These are phyloP conservation scores for Dioctria rufipes DNA, from an alignment of 2,888 invertebrate genomes.

Conservation along the genomic window DNA sequence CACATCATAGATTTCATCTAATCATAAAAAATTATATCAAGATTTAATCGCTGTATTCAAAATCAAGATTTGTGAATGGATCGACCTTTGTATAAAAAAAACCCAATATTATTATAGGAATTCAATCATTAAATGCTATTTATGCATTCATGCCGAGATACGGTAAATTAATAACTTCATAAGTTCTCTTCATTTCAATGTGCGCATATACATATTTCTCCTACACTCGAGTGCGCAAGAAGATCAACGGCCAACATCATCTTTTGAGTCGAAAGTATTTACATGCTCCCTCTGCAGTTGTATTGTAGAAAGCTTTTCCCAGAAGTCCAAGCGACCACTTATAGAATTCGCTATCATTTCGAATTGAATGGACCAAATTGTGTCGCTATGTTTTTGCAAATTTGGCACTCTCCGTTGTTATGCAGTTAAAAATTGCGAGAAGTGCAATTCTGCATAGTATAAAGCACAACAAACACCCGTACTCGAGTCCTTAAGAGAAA, in stretches of 20 bases:
- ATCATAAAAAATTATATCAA: too few species aligned
- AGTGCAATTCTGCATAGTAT: not conserved
- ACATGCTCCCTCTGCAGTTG: not conserved
- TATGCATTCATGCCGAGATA: not conserved
- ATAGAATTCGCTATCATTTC: not conserved
- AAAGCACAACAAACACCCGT: not conserved
- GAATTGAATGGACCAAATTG: not conserved
- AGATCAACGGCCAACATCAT: conserved; percentile 29
- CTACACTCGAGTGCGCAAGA: conserved; percentile 46
- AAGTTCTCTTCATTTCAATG: conserved; percentile 5
- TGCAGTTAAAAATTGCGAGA: too few species aligned
- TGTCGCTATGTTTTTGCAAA: conserved; percentile 1
- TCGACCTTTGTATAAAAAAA: too few species aligned
- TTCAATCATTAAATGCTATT: too few species aligned
- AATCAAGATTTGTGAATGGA: too few species aligned
- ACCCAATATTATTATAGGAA: too few species aligned
- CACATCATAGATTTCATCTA: too few species aligned
- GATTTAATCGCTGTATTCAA: too few species aligned
- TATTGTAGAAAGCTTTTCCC: not conserved
- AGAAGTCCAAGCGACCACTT: not conserved
- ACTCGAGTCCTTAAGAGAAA: not conserved
- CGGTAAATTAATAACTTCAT: conserved; percentile 44
- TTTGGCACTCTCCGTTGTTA: not conserved
- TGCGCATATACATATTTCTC: conserved; percentile 22
- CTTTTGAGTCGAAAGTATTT: conserved; percentile 1